A percentile compares a stretch with the other conserved stretches of the same genome.
These are phyloP conservation scores for Opisthograptis luteolata DNA, from an alignment of 2,888 invertebrate genomes.

Conservation along the genomic window DNA sequence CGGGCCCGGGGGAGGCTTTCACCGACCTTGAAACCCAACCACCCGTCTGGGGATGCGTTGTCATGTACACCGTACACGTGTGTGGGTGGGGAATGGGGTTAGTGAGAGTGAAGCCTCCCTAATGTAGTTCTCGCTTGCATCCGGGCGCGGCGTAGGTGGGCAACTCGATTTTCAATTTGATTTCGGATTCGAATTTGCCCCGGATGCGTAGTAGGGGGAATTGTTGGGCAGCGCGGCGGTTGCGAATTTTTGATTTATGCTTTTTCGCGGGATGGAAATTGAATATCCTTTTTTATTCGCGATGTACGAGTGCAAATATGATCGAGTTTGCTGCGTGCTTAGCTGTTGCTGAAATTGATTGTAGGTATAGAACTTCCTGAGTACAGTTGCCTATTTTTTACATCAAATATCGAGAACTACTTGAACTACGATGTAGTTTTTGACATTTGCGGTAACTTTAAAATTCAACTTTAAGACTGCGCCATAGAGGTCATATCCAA, in stretches of 20 bases:
- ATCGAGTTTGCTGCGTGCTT: constrained; percentile 6
- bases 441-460: no score
- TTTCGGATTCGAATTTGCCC: constrained; percentile 59
- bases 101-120: constrained; percentile 54
- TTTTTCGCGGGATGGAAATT: constrained; percentile 22
- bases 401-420: no score
- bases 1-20: constrained; percentile 56
- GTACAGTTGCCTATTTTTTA: no score
- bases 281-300: constrained; percentile 25
- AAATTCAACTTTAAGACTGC: no score
- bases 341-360: constrained; percentile 3
- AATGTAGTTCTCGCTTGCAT: constrained; percentile 80
- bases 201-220: constrained; percentile 46
- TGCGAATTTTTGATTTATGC: constrained; percentile 33
- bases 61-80: constrained; percentile 50
- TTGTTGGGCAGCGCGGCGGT: constrained; percentile 39
- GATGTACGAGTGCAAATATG: constrained; percentile 15
- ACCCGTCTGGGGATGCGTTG: constrained; percentile 65
- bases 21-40: constrained; percentile 80
- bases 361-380: no score
- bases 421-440: no score
- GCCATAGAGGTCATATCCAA: neutral
- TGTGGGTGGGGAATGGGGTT: constrained; percentile 66
- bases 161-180: constrained; percentile 71
- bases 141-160: constrained; percentile 64